phyloP scores from a whole-genome alignment of 2,113 vertebrate species.

The Muscicapa adusta region DNA sequence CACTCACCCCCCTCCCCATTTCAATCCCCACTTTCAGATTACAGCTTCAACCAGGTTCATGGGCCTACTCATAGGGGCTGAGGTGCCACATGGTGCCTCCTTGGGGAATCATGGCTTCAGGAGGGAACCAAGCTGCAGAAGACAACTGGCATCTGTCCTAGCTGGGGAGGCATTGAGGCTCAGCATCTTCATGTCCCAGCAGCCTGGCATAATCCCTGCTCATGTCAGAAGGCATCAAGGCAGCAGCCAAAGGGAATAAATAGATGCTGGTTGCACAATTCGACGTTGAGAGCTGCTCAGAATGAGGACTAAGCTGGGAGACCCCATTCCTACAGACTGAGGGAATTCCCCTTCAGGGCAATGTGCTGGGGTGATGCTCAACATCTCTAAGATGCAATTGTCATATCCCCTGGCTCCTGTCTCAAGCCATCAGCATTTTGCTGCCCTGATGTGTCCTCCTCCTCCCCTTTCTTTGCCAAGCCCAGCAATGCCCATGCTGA shows the following conservation, averaged over 20 bases:
- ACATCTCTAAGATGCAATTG: neutral
- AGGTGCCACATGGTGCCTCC: neutral
- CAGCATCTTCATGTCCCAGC: neutral
- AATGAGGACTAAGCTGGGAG: neutral
- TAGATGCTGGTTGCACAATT: neutral
- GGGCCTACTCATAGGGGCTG: neutral
- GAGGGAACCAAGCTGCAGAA: neutral
- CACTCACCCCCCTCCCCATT: neutral
- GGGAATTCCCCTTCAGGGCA: neutral
- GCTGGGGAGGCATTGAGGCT: neutral
- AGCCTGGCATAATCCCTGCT: neutral
- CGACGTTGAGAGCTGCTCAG: neutral
- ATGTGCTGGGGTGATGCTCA: neutral
- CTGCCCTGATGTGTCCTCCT: neutral
- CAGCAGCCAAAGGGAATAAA: slow-evolving; percentile 13
- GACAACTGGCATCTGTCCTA: neutral
- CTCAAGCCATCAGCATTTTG: neutral
- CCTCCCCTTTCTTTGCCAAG: neutral
- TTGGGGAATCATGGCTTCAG: neutral
- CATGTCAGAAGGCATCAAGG: neutral
- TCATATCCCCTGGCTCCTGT: neutral
- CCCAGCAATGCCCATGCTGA: neutral
- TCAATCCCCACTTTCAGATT: neutral
- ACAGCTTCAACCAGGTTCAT: neutral
- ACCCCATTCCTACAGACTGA: neutral